Base-by-base conservation (phyloP, 2,797 vertebrate species). In the Monodelphis domestica region DNA sequence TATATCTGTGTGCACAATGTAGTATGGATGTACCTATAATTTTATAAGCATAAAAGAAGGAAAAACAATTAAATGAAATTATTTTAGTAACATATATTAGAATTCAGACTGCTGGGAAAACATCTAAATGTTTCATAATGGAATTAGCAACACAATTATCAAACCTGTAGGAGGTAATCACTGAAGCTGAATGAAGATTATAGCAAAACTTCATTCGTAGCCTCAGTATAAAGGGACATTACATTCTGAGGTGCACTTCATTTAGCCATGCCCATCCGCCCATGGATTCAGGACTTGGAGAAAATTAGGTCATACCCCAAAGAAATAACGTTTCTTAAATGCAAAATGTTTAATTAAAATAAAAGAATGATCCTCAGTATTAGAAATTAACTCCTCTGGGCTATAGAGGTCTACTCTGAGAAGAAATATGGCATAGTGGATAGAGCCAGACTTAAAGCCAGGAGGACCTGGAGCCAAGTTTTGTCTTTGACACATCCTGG, bases 221-320 rank as follows among this genome's bases (percentile, higher is more conserved):
- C 94, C 56, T 33, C 6, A 33, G 3, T 17, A 9, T 51, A 70
- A 91, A 91, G 54, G 56, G 94, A 90, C 89, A 53, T 52, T 2
- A 17, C n/a, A 87, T 92, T 91, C 88, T 94, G 55, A 88, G 24
- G 52, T 87, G 51, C 91, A 93, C 84, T 92, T 70, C 87, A 50
- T 92, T 92, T 54, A 78, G 0, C 88, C 21, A 21, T 94, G 90
- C 88, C 88, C 70, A 84, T 92, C 92, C 92, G 70, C 91, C 54
- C 57, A 50, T 93, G 89, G 70, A 90, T 87, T 92, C 93, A 89
- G 88, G 91, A 87, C 59, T 91, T 30, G 59, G 91, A 28, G 56
- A 52, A 95, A 95, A 97, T 95, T 92, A 95, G 93, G 92, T 95
- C 94, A 95, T 57, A 95, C 5, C 52, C 70, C 51, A 88, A 38